Conservation (phyloP, 2,113 vertebrate genomes). For the Pogonocichla stellata region DNA sequence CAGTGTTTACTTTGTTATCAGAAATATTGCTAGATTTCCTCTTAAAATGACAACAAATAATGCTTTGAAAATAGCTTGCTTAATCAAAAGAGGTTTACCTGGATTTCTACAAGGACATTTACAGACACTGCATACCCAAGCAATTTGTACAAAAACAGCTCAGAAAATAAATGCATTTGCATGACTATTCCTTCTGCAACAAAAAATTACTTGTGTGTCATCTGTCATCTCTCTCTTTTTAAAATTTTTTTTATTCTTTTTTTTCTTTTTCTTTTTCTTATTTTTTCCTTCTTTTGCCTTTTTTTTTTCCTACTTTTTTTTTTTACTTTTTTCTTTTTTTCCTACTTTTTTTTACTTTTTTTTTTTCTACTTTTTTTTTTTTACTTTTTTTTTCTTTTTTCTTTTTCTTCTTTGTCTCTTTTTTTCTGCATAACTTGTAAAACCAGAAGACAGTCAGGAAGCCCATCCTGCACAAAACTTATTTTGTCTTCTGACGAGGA, state of each 20-base stretch:
- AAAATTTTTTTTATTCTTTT: not conserved
- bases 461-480: not conserved
- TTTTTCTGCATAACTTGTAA: not conserved
- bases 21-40: not conserved
- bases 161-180: not conserved
- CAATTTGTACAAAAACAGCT: not conserved
- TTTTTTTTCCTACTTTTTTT: too few species aligned
- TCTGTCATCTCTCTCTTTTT: rapidly evolving
- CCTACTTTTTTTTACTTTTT: too few species aligned
- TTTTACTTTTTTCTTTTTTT: too few species aligned
- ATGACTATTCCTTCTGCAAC: not conserved
- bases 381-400: too few species aligned
- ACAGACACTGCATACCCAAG: not conserved
- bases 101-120: not conserved
- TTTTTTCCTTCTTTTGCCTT: too few species aligned
- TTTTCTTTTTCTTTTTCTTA: too few species aligned
- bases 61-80: not conserved
- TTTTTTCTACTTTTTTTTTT: too few species aligned
- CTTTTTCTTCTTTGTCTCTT: rapidly evolving
- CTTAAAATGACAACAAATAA: not conserved
- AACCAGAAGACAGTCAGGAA: not conserved
- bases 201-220: not conserved
- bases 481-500: not conserved
- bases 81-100: not conserved
- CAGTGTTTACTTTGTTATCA: not conserved